phyloP scores from a whole-genome alignment of 2,888 invertebrate genomes.

The Coelinius sp. region DNA sequence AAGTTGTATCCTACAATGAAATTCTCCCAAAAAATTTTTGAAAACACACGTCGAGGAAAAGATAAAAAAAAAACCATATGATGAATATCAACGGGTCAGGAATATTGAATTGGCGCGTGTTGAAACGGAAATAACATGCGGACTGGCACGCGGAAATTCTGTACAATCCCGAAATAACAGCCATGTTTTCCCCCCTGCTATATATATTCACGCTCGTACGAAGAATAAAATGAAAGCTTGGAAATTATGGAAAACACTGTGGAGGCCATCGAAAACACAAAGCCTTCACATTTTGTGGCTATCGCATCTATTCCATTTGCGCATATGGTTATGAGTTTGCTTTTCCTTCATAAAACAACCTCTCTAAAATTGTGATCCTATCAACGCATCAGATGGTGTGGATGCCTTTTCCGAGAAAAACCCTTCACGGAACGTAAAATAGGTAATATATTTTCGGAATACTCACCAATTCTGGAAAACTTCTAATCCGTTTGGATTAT shows the following conservation, averaged over 20 bases:
- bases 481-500: neutral
- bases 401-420: no score
- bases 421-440: neutral
- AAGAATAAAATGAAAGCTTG: neutral
- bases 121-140: constrained; percentile 21
- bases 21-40: neutral
- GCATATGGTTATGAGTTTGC: neutral
- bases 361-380: no score
- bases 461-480: no score
- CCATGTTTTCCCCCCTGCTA: neutral
- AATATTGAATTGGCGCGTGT: constrained; percentile 16
- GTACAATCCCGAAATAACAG: constrained; percentile 2
- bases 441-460: neutral
- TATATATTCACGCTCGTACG: neutral
- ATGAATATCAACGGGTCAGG: neutral
- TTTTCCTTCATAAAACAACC: no score
- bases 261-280: neutral
- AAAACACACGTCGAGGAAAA: neutral
- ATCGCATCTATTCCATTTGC: neutral
- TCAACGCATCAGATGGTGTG: no score
- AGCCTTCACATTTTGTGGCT: neutral
- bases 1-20: neutral
- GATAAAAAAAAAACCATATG: neutral
- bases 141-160: constrained; percentile 6
- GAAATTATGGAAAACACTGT: neutral